Percentiles rank a stretch among this genome's conserved stretches.
Evolutionary conservation across 1,140 invertebrate species (phyloP).

Genomic region (Drosophila aff.): DNA sequence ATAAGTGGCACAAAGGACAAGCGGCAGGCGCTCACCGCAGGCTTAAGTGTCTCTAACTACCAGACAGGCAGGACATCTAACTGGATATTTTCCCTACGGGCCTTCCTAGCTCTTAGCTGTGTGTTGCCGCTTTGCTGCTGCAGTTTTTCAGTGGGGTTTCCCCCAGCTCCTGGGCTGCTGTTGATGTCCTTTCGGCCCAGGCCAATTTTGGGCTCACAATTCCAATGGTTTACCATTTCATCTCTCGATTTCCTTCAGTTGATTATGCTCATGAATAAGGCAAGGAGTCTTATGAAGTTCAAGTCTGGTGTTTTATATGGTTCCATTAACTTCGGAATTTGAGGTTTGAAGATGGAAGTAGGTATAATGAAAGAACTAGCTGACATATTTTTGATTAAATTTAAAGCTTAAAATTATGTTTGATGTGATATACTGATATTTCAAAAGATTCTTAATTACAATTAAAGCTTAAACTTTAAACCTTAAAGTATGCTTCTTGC

Average conservation of each 20-base stretch:
- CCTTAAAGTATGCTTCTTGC: background rate
- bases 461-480: background rate
- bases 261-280: conserved; percentile 21
- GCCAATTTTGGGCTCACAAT: conserved; percentile 29
- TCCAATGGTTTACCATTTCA: conserved; percentile 25
- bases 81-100: conserved; percentile 28
- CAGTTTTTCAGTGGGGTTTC: conserved; percentile 51
- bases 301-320: background rate
- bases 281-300: background rate
- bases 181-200: conserved; percentile 31
- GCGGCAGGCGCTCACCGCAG: conserved; percentile 61
- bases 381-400: too few relatives aligned
- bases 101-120: background rate
- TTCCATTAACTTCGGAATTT: too few relatives aligned
- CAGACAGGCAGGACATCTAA: conserved; percentile 53
- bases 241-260: conserved; percentile 22
- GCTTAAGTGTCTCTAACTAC: conserved; percentile 74
- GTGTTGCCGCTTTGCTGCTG: conserved; percentile 21
- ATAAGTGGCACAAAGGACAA: conserved; percentile 65
- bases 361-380: background rate
- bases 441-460: background rate
- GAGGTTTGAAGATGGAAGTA: background rate
- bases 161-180: conserved; percentile 16
- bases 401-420: too few relatives aligned
- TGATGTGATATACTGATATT: too few relatives aligned